Conservation (phyloP, 2,797 vertebrate genomes). For the Urocyon cinereoargenteus region DNA sequence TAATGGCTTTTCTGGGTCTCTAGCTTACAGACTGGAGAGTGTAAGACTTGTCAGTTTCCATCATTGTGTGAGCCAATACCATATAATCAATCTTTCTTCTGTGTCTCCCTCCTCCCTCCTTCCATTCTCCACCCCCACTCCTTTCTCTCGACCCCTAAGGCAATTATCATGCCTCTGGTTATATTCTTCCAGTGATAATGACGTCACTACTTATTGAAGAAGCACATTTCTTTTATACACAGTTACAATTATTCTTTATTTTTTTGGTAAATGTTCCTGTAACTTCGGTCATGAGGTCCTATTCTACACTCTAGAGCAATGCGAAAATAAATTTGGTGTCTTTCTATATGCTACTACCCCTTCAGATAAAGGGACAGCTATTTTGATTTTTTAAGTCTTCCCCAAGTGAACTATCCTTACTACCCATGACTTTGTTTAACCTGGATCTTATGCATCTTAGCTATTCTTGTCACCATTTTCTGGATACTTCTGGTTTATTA, state of each 20-base stretch:
- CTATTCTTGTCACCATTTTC: not conserved
- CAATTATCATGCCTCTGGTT: not conserved
- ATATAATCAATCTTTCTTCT: not conserved
- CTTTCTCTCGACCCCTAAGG: not conserved
- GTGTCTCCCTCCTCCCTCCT: no score
- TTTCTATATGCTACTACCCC: slow-evolving; percentile 6
- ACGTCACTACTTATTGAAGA: not conserved
- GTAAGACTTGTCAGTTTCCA: not conserved
- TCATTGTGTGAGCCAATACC: not conserved
- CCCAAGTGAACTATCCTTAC: not conserved
- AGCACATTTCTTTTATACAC: not conserved
- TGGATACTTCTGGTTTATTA: not conserved
- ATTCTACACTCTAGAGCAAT: not conserved
- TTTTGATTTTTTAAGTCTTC: not conserved
- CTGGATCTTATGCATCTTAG: not conserved
- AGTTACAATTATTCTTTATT: not conserved
- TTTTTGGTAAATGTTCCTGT: not conserved
- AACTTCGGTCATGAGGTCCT: not conserved
- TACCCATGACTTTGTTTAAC: slow-evolving; percentile 8
- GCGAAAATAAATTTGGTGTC: not conserved
- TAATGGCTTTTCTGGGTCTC: not conserved
- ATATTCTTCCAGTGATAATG: not conserved
- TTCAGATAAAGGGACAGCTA: not conserved
- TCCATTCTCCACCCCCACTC: no score
- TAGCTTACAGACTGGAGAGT: not conserved